Percentiles rank a stretch among this genome's conserved stretches.
Conservation (phyloP, 2,797 vertebrate genomes). For the Sebastes aleutianus region DNA sequence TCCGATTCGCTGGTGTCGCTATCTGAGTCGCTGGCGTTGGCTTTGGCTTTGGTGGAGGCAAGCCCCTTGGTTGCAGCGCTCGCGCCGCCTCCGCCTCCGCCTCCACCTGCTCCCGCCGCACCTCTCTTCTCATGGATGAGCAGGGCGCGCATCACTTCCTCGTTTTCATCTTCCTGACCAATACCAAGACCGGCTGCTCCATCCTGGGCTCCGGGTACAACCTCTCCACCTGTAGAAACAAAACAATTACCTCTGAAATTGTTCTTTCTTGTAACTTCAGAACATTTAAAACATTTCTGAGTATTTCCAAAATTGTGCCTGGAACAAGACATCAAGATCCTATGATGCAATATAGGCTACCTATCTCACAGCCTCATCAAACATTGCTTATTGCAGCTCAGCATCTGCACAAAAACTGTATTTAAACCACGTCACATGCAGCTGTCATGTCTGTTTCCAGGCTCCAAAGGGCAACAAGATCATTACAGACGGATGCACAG, state of each 20-base stretch:
- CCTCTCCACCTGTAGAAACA: slow-evolving; percentile 78
- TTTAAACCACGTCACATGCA: background rate
- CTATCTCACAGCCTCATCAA: background rate
- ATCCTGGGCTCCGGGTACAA: slow-evolving; percentile 80
- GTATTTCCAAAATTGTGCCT: background rate
- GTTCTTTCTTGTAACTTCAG: background rate
- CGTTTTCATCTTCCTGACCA: slow-evolving; percentile 86
- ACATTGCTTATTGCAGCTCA: background rate
- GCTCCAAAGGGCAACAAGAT: background rate
- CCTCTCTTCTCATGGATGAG: slow-evolving; percentile 97
- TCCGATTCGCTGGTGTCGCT: slow-evolving; percentile 98
- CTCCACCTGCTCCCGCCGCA: slow-evolving; percentile 60
- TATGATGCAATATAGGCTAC: background rate
- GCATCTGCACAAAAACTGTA: background rate
- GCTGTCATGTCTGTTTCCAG: slow-evolving; percentile 3
- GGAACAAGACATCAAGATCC: background rate
- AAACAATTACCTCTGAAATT: background rate
- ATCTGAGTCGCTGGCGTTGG: slow-evolving; percentile 88
- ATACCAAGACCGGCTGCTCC: slow-evolving; percentile 73
- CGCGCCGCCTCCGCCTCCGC: slow-evolving; percentile 45
- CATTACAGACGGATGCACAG: slow-evolving; percentile 2
- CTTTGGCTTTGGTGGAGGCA: background rate
- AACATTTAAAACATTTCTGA: background rate
- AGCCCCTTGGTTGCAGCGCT: slow-evolving; percentile 69
- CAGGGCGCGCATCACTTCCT: slow-evolving; percentile 96